Evolutionary conservation across 2,888 invertebrate genomes (phyloP).

Genomic region (Volucella zonaria): DNA sequence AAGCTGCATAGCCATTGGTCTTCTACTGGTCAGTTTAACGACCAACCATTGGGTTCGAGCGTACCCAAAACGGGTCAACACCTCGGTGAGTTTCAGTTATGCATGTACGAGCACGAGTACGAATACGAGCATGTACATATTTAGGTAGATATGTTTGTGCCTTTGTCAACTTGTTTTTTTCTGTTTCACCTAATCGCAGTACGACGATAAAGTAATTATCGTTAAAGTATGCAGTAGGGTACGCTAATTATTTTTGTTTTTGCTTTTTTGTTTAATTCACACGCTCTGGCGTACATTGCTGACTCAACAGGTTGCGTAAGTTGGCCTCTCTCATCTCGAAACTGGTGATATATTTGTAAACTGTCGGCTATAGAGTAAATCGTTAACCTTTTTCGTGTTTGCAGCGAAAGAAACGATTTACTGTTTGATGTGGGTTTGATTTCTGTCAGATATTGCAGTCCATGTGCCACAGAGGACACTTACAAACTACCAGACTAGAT

Average conservation of each 20-base stretch:
- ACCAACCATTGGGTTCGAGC: conserved; percentile 91
- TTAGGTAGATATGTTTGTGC: neutral
- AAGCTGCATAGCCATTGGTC: conserved; percentile 87
- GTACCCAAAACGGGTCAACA: conserved; percentile 84
- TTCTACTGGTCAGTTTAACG: conserved; percentile 89
- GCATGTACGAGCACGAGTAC: no score
- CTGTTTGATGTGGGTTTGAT: neutral
- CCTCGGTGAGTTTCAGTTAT: conserved; percentile 78
- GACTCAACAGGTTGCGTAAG: conserved; percentile 59
- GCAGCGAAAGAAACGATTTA: conserved; percentile 14
- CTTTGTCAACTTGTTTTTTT: conserved; percentile 9
- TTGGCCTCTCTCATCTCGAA: conserved; percentile 34
- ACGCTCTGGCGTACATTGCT: conserved; percentile 27
- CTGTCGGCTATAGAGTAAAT: neutral
- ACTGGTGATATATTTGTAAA: conserved; percentile 11
- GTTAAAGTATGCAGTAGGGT: neutral
- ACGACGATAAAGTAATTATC: conserved; percentile 21
- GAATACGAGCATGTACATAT: neutral
- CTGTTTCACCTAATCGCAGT: neutral
- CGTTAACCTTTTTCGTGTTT: conserved; percentile 22
- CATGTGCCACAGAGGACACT: neutral
- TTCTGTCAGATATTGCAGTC: no score
- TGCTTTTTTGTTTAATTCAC: conserved; percentile 17
- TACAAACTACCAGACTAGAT: neutral
- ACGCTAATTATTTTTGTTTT: conserved; percentile 31